Conservation (phyloP, 2,888 invertebrate species). For the Serrognathus titanus region DNA sequence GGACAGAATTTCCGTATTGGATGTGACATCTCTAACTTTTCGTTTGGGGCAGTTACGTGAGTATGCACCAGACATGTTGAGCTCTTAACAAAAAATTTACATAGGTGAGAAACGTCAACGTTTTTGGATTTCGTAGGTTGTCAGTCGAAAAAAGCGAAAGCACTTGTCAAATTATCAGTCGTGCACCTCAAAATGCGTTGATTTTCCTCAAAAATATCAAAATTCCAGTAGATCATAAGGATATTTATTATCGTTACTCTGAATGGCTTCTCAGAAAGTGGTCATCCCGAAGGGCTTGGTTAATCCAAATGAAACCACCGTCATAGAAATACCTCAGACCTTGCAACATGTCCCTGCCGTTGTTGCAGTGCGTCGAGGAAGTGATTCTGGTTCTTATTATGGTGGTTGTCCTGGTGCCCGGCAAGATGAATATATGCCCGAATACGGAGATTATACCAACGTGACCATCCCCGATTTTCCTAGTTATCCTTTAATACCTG, state of each 20-base stretch:
- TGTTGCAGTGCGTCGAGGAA: slow-evolving; percentile 1
- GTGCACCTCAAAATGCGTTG: not conserved
- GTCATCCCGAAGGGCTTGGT: slow-evolving; percentile 34
- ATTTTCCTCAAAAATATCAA: not conserved
- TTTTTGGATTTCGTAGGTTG: not conserved
- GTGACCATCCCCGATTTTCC: too few species aligned
- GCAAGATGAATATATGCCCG: too few species aligned
- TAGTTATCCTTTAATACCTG: too few species aligned
- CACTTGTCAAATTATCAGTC: not conserved
- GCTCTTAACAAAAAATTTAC: not conserved
- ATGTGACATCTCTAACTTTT: slow-evolving; percentile 13
- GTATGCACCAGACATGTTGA: too few species aligned
- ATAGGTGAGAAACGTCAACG: not conserved
- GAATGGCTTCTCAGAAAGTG: slow-evolving; percentile 12
- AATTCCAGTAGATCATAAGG: not conserved
- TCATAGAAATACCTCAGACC: slow-evolving; percentile 33
- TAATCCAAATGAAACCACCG: slow-evolving; percentile 29
- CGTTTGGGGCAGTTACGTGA: not conserved
- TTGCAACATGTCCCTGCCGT: slow-evolving; percentile 8
- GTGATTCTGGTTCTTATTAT: too few species aligned
- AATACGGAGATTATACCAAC: too few species aligned
- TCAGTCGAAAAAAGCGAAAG: not conserved
- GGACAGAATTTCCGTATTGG: slow-evolving; percentile 15
- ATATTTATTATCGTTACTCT: not conserved
- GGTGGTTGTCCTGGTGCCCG: too few species aligned